Evolutionary conservation across 2,888 invertebrate genomes (phyloP).

Genomic region (Apodemia zela): DNA sequence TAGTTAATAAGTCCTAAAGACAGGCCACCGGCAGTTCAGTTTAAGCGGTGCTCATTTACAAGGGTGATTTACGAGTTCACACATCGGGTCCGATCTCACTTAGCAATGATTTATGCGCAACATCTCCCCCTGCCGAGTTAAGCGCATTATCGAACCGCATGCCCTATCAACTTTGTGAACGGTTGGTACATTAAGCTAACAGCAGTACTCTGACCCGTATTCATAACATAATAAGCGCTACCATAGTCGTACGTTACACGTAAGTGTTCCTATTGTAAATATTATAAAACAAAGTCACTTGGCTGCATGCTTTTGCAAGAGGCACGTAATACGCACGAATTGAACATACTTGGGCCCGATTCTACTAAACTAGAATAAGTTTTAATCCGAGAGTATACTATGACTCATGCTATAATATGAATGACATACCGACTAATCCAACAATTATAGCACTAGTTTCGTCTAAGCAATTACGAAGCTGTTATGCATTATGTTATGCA

Average conservation of each 20-base stretch:
- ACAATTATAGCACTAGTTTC: background rate
- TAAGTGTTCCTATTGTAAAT: background rate
- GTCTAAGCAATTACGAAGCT: background rate
- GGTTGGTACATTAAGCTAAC: slow-evolving; percentile 43
- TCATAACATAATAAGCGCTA: background rate
- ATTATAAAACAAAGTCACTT: slow-evolving; percentile 1
- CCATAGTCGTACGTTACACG: background rate
- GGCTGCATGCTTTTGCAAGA: background rate
- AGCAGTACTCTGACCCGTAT: slow-evolving; percentile 23
- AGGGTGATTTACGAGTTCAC: slow-evolving; percentile 76
- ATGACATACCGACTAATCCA: background rate
- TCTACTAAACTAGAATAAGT: background rate
- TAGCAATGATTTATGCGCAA: slow-evolving; percentile 75
- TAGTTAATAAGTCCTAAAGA: slow-evolving; percentile 43
- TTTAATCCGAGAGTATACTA: background rate
- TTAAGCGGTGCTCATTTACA: slow-evolving; percentile 64
- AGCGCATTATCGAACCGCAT: slow-evolving; percentile 71
- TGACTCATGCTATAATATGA: background rate
- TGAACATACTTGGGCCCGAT: background rate
- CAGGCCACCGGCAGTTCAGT: slow-evolving; percentile 59
- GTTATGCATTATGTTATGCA: too few relatives aligned
- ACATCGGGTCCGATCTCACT: slow-evolving; percentile 75
- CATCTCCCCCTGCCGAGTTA: slow-evolving; percentile 70
- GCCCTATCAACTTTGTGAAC: slow-evolving; percentile 69
- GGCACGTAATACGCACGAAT: background rate